Base-by-base conservation (phyloP, 2,888 invertebrate species). In the Lithophane ornitopus region DNA sequence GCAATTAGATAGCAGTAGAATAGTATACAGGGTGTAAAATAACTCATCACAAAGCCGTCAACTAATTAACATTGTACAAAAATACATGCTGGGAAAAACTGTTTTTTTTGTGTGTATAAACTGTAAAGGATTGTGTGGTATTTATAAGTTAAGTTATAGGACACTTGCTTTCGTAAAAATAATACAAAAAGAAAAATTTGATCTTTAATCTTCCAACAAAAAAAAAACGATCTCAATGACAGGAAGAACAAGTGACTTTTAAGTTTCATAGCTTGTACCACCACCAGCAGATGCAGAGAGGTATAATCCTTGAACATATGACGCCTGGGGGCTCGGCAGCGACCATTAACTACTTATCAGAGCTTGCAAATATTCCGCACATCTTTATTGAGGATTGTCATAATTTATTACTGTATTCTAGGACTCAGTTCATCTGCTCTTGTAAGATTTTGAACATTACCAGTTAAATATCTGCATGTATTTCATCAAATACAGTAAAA, bases 271-370 rank as follows among this genome's bases (percentile, higher is more conserved):
- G 11, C 79, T 90, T 88, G 80, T 0, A 65, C 80, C 78, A 73
- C 49, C 6, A 54, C 39, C 69, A 56, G 63, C 76, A 79, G 79
- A 80, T 84, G 80, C 89, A 86, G 76, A 80, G 85, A 81, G 80
- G 84, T 76, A 88, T 91, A 91, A 92, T 89, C 92, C 91, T 75
- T 81, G 82, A 90, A 88, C 91, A 90, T 90, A 91, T 90, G 90
- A 81, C 81, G 81, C 62, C 58, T 66, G 74, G 69, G 61, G 71
- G 77, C 83, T 76, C 66, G 81, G 83, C 75, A 79, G 81, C 76
- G 73, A 68, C 86, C 89, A 85, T 89, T 89, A 86, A 88, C 88
- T 87, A 88, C 87, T 90, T 91, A 92, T 91, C 87, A 82, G 70
- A 69, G 46, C 85, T 72, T 85, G 81, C 88, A 87, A 89, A 89